Evolutionary conservation across 2,797 vertebrate genomes (phyloP), one percentile per base, ranked within the genome.

Genomic region (Staurois parvus): DNA sequence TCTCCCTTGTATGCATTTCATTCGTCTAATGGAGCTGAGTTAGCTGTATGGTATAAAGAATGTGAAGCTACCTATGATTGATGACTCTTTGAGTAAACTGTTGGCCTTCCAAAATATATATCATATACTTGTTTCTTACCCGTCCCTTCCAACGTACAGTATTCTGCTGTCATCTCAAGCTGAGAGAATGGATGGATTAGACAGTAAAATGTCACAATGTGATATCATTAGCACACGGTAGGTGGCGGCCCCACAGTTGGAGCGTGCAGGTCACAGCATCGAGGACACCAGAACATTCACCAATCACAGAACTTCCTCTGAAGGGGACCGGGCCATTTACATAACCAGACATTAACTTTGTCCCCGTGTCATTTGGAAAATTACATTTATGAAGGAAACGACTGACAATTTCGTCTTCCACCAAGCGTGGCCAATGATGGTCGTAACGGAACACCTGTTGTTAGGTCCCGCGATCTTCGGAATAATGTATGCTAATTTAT

Each of bases 401-500:
- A 68, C 4, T 37, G 66, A 67, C 64, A 48, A 79, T 68, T 79
- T 37, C 59, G 1, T 40, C 13, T 21, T 73, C 66, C 32, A 12
- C 29, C 69, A 69, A 42, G 45, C 72, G 19, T 81, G 56, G 24
- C 30, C 11, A 15, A 26, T 30, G 24, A 30, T 24, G 15, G n/a
- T 11, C 28, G 13, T 15, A 40, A 68, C 24, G 24, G 29, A 29
- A 28, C 72, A 56, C 69, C 68, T 66, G 76, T 52, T 30, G 76
- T 34, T n/a, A 15, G 34, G 12, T 21, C 30, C 68, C n/a, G 13
- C 19, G 2, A 11, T 52, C 37, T 32, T 4, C 26, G 3, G 2
- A 21, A 1, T 79, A 78, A 79, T 84, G 7, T 79, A 84, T 84
- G 76, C 8, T 79, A 73, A 79, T 84, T 28, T 79, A 84, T 79